Base-by-base conservation (phyloP, 2,113 vertebrate species). In the Pavo muticus region DNA sequence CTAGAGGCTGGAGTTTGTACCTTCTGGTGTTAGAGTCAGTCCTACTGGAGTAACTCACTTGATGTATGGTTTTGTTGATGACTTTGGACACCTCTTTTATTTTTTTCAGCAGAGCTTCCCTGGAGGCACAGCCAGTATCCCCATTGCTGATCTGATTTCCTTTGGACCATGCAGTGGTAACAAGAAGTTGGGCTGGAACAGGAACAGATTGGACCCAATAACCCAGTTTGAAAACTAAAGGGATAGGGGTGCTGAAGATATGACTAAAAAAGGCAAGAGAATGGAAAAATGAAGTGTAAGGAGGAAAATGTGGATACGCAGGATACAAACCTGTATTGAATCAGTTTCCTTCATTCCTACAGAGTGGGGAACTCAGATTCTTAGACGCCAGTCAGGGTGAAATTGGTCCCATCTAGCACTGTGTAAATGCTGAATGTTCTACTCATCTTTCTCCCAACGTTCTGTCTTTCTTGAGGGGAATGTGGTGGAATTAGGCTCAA, bases 1-100 rank as follows among this genome's bases (percentile, higher is more conserved):
- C 60, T n/a, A 10, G 48, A 45, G 47, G 42, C n/a, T 80, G 69
- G 30, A 63, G 45, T 16, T 71, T 42, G 2, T 64, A 25, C 25
- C 19, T 63, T 24, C 11, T 65, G 44, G 18, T 14, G 32, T 30
- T 45, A 27, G n/a, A 50, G 40, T 61, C 35, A 20, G 1, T 11
- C 42, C 50, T n/a, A 0, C 1, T 59, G 50, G 39, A 40, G 12
- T 3, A 37, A 63, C 2, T 7, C 68, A 57, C n/a, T n/a, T n/a
- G n/a, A 21, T 2, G 3, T 1, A 19, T 0, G 0, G 16, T 27
- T 76, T 86, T 50, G 39, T 50, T 0, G 1, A 35, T 59, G 50
- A 5, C 39, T 77, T 39, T 30, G 61, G 78, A 13, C 9, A 10
- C 19, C 37, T 63, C 60, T 50, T 37, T 65, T 35, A 35, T 29